phyloP scores from a whole-genome alignment of 2,888 invertebrate genomes.

The Minunthozetes semirufus region DNA sequence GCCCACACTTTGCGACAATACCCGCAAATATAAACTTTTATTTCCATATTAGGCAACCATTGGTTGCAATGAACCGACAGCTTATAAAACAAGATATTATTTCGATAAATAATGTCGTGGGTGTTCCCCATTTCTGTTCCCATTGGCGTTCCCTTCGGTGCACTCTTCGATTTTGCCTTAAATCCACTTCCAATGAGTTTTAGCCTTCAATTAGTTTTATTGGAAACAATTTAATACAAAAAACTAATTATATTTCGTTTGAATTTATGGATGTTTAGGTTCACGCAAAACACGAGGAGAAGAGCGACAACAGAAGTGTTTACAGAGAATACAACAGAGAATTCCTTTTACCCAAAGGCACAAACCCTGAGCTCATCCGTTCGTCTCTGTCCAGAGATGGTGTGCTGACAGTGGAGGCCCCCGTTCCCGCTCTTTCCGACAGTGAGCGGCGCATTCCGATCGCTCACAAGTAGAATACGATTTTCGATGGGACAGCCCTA shows the following conservation, averaged over 20 bases:
- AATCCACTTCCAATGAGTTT: background rate
- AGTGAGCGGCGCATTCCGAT: conserved; percentile 76
- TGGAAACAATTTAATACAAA: background rate
- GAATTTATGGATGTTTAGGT: conserved; percentile 60
- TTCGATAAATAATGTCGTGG: background rate
- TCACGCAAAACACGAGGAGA: conserved; percentile 97
- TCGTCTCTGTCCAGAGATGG: conserved; percentile 94
- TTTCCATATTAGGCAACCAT: conserved; percentile 13
- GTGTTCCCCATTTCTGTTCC: background rate
- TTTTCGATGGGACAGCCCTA: background rate
- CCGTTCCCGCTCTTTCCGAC: conserved; percentile 71
- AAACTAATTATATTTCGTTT: background rate
- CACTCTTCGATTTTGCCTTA: no score
- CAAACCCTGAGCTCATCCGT: conserved; percentile 90
- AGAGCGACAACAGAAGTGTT: conserved; percentile 89
- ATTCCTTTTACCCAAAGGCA: conserved; percentile 91
- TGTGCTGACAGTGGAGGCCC: conserved; percentile 91
- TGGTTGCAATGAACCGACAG: conserved; percentile 6
- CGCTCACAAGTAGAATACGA: conserved; percentile 35
- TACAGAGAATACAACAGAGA: conserved; percentile 97
- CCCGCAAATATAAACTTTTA: background rate
- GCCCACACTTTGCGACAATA: conserved; percentile 23
- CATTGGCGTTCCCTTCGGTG: no score
- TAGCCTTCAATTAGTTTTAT: background rate
- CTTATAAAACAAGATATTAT: background rate